Conservation (phyloP, 1,140 invertebrate genomes). For the Drosophila bocqueti region DNA sequence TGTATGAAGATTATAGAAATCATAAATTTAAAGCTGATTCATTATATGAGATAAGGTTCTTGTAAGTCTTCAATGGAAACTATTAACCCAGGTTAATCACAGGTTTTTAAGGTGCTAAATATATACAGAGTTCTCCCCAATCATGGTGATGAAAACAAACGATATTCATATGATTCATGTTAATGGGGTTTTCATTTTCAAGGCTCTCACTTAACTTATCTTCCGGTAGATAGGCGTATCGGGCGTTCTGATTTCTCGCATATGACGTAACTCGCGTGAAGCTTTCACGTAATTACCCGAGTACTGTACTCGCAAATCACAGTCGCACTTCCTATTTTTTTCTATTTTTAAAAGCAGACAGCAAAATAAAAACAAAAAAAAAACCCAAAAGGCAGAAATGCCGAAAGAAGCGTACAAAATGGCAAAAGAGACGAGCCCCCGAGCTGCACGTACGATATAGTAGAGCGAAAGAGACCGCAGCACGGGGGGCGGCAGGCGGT, state of each 20-base stretch:
- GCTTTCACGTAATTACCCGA: constrained; percentile 57
- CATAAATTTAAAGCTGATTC: background rate
- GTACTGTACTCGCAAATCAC: constrained; percentile 32
- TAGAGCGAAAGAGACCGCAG: constrained; percentile 2
- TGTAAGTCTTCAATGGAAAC: no score
- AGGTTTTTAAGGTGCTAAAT: background rate
- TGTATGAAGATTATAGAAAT: no score
- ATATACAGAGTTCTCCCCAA: background rate
- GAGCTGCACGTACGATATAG: constrained; percentile 42
- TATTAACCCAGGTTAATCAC: background rate
- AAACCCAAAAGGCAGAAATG: constrained; percentile 34
- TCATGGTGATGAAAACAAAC: constrained; percentile 6
- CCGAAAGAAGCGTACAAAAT: constrained; percentile 33
- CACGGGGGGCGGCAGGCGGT: background rate
- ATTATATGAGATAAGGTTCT: background rate
- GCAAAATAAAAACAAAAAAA: constrained; percentile 14
- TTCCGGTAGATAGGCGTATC: constrained; percentile 26
- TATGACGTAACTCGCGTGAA: constrained; percentile 41
- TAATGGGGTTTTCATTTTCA: constrained; percentile 34
- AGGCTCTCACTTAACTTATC: constrained; percentile 39
- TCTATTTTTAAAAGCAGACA: constrained; percentile 63
- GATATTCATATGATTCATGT: constrained; percentile 13
- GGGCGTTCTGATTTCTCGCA: constrained; percentile 14
- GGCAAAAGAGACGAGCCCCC: constrained; percentile 67
- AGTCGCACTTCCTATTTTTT: constrained; percentile 42